phyloP scores from a whole-genome alignment of 2,113 vertebrate genomes.

The Plotosus lineatus region DNA sequence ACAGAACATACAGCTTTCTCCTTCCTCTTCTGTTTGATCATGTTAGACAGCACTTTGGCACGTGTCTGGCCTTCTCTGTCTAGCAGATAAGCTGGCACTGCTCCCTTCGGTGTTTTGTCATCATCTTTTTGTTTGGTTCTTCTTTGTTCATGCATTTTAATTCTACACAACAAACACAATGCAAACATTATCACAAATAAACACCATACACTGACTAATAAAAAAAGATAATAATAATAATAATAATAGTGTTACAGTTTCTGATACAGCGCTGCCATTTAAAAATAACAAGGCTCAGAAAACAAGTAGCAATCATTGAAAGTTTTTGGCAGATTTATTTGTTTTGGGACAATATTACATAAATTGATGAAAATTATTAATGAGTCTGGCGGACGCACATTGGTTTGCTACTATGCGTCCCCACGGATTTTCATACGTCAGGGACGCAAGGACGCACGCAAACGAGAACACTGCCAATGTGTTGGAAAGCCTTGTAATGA shows the following conservation, averaged over 20 bases:
- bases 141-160: conserved; percentile 98
- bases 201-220: not conserved
- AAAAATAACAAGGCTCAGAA: too few relatives aligned
- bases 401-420: too few relatives aligned
- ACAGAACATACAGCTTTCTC: conserved; percentile 92
- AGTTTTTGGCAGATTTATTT: too few relatives aligned
- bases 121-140: conserved; percentile 92
- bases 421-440: too few relatives aligned
- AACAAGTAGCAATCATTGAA: too few relatives aligned
- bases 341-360: too few relatives aligned
- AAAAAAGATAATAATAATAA: too few relatives aligned
- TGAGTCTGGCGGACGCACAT: too few relatives aligned
- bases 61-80: conserved; percentile 93
- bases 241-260: too few relatives aligned
- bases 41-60: conserved; percentile 96
- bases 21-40: conserved; percentile 99
- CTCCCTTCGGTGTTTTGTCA: conserved; percentile 93
- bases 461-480: not conserved
- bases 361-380: too few relatives aligned
- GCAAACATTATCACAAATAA: conserved; percentile 10
- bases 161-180: conserved; percentile 66
- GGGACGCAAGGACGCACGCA: too few relatives aligned
- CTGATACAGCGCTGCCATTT: too few relatives aligned
- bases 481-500: not conserved
- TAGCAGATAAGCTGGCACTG: conserved; percentile 90